Conservation (phyloP, 2,797 vertebrate genomes). For the Poecilia wingei region DNA sequence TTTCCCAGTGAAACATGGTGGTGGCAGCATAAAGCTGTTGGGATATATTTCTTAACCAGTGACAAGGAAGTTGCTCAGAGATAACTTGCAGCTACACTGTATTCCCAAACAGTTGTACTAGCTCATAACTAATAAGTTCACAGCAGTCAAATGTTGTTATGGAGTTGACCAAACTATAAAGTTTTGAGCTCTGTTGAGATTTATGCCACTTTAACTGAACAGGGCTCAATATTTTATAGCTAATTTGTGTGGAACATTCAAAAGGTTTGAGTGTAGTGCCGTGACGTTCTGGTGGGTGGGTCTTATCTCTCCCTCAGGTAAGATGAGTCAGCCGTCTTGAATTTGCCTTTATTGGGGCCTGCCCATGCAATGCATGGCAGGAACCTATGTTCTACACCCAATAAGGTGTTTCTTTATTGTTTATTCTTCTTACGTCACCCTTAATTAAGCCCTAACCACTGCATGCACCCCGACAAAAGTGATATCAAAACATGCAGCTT, state of each 20-base stretch:
- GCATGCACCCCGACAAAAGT: no score
- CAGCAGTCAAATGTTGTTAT: slow-evolving; percentile 5
- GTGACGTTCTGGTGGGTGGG: not conserved
- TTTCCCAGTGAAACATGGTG: not conserved
- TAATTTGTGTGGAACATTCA: no score
- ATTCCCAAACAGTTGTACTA: no score
- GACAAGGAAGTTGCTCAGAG: not conserved
- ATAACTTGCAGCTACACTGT: not conserved
- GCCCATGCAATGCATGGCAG: no score
- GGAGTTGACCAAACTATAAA: slow-evolving; percentile 5
- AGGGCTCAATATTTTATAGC: no score
- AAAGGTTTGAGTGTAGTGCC: no score
- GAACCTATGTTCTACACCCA: no score
- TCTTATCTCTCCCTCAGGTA: slow-evolving; percentile 1
- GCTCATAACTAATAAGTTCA: not conserved
- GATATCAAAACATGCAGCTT: no score
- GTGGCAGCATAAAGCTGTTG: not conserved
- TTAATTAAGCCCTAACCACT: no score
- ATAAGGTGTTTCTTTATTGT: not conserved
- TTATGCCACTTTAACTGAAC: no score
- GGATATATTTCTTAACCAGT: not conserved
- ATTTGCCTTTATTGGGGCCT: slow-evolving; percentile 5
- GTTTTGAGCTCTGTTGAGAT: no score
- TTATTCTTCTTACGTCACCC: no score
- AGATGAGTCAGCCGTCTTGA: not conserved